These are phyloP conservation scores for Brachyhypopomus gauderio DNA, from an alignment of 2,113 vertebrate genomes.

Conservation along the genomic window DNA sequence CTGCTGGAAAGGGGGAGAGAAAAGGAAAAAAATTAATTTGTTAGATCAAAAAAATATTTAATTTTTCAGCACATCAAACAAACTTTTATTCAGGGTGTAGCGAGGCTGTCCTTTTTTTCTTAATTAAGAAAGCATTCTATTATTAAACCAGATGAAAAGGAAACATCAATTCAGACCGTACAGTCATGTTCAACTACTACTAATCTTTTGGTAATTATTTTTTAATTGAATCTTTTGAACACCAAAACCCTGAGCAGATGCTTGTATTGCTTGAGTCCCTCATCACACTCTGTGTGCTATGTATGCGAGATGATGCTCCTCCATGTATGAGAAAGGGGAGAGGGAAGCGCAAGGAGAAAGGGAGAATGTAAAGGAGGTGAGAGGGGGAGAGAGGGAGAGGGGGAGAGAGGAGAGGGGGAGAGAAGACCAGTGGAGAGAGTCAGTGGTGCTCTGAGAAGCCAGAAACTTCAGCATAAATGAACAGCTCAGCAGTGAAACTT, in stretches of 20 bases:
- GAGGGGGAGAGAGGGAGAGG: constrained; percentile 52
- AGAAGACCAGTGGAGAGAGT: constrained; percentile 39
- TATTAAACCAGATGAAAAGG: constrained; percentile 85
- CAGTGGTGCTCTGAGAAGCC: constrained; percentile 50
- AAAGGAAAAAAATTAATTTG: constrained; percentile 79
- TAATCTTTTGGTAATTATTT: constrained; percentile 88
- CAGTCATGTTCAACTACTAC: constrained; percentile 81
- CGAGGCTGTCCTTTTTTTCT: constrained; percentile 71
- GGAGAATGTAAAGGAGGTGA: constrained; percentile 41
- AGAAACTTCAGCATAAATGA: constrained; percentile 63
- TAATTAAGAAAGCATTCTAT: constrained; percentile 84
- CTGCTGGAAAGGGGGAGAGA: constrained; percentile 58
- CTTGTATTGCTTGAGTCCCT: constrained; percentile 71
- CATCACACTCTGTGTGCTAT: constrained; percentile 61
- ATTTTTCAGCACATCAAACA: constrained; percentile 83
- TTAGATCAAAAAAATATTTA: constrained; percentile 83
- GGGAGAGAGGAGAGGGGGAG: constrained; percentile 23
- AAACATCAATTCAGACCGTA: constrained; percentile 84
- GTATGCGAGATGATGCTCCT: constrained; percentile 67
- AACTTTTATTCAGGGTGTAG: constrained; percentile 78
- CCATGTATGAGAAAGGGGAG: constrained; percentile 51
- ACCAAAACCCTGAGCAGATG: constrained; percentile 80
- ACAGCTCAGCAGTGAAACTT: constrained; percentile 65
- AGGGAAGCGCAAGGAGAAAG: constrained; percentile 39
- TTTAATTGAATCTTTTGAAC: constrained; percentile 90